These are phyloP conservation scores for Drosophila rhopaloa DNA, from an alignment of 1,140 invertebrate species.

Conservation along the genomic window DNA sequence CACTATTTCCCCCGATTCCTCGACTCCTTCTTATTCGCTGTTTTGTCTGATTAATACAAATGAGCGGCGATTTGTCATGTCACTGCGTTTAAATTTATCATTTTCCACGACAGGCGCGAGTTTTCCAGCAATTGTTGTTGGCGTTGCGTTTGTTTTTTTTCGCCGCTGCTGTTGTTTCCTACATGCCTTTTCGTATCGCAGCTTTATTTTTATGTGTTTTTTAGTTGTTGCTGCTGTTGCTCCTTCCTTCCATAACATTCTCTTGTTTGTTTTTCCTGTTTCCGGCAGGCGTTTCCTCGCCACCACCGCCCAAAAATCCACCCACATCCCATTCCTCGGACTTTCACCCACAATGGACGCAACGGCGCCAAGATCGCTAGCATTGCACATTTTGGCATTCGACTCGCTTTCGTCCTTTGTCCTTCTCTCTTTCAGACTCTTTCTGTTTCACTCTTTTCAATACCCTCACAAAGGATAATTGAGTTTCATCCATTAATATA, in stretches of 20 bases:
- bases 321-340: conserved; percentile 3
- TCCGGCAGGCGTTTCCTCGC: conserved; percentile 56
- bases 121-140: conserved; percentile 55
- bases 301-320: conserved; percentile 8
- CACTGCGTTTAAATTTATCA: conserved; percentile 83
- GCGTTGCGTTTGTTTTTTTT: conserved; percentile 32
- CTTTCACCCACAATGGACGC: conserved; percentile 33
- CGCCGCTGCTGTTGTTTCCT: conserved; percentile 51
- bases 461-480: conserved; percentile 3
- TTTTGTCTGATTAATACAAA: conserved; percentile 80
- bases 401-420: conserved; percentile 6
- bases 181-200: conserved; percentile 69
- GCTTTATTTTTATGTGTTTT: conserved; percentile 39
- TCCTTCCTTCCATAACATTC: conserved; percentile 53
- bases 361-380: conserved; percentile 72
- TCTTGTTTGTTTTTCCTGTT: conserved; percentile 76
- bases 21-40: conserved; percentile 13
- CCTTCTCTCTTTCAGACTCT: background rate
- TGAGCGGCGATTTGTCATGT: conserved; percentile 82
- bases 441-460: conserved; percentile 4
- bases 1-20: background rate
- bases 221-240: conserved; percentile 8
- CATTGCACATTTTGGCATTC: conserved; percentile 76
- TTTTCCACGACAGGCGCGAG: conserved; percentile 74
- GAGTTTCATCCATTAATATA: conserved; percentile 5